Base-by-base conservation (phyloP, 2,113 vertebrate species). In the Alaudala cheleensis region DNA sequence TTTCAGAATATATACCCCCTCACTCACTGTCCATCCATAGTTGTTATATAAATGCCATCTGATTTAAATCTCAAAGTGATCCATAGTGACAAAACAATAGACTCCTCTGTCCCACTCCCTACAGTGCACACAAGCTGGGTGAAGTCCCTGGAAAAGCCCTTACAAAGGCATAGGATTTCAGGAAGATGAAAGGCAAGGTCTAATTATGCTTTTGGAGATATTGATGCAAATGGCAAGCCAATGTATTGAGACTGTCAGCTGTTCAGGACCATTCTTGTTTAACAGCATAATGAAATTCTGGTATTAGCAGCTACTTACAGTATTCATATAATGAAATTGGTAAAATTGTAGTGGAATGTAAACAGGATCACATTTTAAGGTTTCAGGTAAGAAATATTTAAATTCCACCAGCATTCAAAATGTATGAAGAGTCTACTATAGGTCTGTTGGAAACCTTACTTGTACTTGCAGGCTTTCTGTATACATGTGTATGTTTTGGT, bases 401-500 rank as follows among this genome's bases (percentile, higher is more conserved):
- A 78, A 81, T 53, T 29, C 31, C 8, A 28, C 28, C 28, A 50
- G 10, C 34, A 53, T n/a, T 51, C 11, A 62, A 70, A 87, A 47
- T 7, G 1, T 45, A 7, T 12, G 8, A 74, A 50, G 37, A 31
- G 1, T n/a, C 6, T 57, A 14, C 4, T 0, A 1, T 22, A 70
- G 5, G 0, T 54, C 20, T 79, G 17, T 24, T 49, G 34, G 40
- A 72, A 69, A 73, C 6, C 20, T 49, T 10, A 39, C 10, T n/a
- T 83, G n/a, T 17, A 34, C 31, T 72, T 86, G 12, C 16, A 54
- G 28, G 20, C 6, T 67, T 84, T 83, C 50, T 79, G 21, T 66
- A 4, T 10, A 2, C 6, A 2, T 0, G 0, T 16, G 6, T 9
- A 5, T 47, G 2, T 81, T 58, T 69, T n/a, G 15, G 4, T 28